These are phyloP conservation scores for Toxotes jaculatrix DNA, from an alignment of 2,113 vertebrate genomes.

Conservation along the genomic window DNA sequence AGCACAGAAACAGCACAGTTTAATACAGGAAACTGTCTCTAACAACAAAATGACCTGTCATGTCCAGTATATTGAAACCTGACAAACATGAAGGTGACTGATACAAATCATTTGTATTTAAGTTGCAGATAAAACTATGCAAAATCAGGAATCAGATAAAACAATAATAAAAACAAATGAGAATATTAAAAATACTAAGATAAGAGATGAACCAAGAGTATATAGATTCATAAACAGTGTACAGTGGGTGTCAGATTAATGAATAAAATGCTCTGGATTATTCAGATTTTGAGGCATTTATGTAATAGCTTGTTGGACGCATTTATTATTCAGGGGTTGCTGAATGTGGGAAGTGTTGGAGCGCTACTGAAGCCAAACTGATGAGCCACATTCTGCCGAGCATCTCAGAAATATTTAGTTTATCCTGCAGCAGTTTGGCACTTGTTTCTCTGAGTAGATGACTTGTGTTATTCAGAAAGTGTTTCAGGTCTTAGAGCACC, in stretches of 20 bases:
- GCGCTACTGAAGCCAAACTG: constrained; percentile 39
- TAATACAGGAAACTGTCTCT: background rate
- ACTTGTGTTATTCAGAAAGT: constrained; percentile 40
- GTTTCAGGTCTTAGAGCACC: constrained; percentile 39
- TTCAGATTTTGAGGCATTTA: constrained; percentile 41
- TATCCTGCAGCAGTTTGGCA: constrained; percentile 67
- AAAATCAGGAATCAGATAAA: background rate
- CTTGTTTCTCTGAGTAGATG: constrained; percentile 57
- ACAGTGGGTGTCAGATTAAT: background rate
- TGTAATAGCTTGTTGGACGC: constrained; percentile 42
- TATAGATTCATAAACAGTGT: background rate
- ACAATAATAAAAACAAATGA: background rate
- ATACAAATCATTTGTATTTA: background rate
- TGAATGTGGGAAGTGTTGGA: constrained; percentile 48
- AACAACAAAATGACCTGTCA: background rate
- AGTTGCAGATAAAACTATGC: background rate
- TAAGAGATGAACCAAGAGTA: background rate
- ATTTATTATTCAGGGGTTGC: constrained; percentile 47
- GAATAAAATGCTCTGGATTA: constrained; percentile 5
- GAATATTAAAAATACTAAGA: too few relatives aligned
- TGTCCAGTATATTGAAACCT: background rate
- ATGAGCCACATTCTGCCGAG: constrained; percentile 52
- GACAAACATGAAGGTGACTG: background rate
- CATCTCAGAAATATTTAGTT: constrained; percentile 64
- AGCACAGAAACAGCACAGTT: background rate